phyloP scores from a whole-genome alignment of 2,113 vertebrate genomes.

The Erpornis zantholeuca region DNA sequence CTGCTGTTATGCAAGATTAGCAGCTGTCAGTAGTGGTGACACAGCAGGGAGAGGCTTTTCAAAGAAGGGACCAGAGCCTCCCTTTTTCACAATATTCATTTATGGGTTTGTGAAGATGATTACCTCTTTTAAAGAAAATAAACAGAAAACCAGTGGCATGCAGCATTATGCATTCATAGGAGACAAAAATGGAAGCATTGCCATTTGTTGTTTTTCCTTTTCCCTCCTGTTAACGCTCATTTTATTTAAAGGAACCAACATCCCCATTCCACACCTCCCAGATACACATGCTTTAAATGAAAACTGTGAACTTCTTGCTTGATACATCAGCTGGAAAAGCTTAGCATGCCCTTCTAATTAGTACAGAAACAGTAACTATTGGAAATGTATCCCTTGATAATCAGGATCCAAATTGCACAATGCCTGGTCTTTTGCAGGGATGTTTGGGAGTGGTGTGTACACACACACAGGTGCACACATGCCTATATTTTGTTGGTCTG shows the following conservation, averaged over 20 bases:
- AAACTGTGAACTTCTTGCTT: slow-evolving; percentile 74
- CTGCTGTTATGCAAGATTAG: slow-evolving; percentile 68
- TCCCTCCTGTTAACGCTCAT: background rate
- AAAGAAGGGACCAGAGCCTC: slow-evolving; percentile 60
- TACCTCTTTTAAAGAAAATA: slow-evolving; percentile 59
- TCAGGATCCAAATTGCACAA: background rate
- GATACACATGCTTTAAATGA: slow-evolving; percentile 26
- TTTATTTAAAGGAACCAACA: slow-evolving; percentile 45
- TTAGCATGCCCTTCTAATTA: slow-evolving; percentile 32
- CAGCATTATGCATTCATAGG: slow-evolving; percentile 35
- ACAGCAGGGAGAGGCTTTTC: slow-evolving; percentile 51
- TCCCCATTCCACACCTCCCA: slow-evolving; percentile 20
- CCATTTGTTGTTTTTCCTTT: background rate
- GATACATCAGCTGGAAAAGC: slow-evolving; percentile 33
- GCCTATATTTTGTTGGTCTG: background rate
- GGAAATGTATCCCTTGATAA: background rate
- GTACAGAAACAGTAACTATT: background rate
- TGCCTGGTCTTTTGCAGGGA: background rate
- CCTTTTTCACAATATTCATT: slow-evolving; percentile 46
- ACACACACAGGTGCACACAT: background rate
- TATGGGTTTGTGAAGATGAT: slow-evolving; percentile 42
- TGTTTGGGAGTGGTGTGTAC: background rate
- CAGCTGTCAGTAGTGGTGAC: slow-evolving; percentile 52
- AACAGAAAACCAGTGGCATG: slow-evolving; percentile 47
- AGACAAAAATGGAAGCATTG: slow-evolving; percentile 19